phyloP scores from a whole-genome alignment of 2,113 vertebrate genomes.

The Rhodinocichla rosea region DNA sequence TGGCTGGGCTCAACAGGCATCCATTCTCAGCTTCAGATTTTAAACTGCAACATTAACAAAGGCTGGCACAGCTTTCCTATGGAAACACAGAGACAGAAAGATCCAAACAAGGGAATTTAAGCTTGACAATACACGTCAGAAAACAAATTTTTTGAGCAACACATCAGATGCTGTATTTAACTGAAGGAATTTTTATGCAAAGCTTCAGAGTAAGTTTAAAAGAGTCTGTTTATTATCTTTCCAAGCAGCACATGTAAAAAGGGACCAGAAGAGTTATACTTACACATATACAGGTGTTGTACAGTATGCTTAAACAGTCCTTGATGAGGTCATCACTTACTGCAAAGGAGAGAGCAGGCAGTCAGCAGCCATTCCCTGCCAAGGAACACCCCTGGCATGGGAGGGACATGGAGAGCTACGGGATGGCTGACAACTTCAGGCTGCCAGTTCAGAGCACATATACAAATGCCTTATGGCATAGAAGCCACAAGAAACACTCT shows the following conservation, averaged over 20 bases:
- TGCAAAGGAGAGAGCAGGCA: slow-evolving; percentile 66
- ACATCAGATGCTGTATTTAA: not conserved
- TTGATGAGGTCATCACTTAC: slow-evolving; percentile 95
- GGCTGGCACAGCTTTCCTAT: not conserved
- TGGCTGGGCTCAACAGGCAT: not conserved
- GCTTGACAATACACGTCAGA: not conserved
- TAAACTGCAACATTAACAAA: not conserved
- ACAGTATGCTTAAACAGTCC: slow-evolving; percentile 93
- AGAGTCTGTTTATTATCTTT: not conserved
- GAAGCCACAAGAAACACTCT: not conserved
- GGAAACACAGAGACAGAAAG: not conserved
- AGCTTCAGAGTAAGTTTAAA: not conserved
- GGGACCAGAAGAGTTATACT: slow-evolving; percentile 55
- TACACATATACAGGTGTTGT: slow-evolving; percentile 97
- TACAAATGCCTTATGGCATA: not conserved
- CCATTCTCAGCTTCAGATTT: not conserved
- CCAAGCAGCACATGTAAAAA: not conserved
- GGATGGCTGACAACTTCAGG: not conserved
- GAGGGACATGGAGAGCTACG: not conserved
- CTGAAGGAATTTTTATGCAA: not conserved
- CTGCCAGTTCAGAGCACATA: not conserved
- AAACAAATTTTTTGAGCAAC: not conserved
- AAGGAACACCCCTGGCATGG: not conserved
- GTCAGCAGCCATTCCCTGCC: not conserved
- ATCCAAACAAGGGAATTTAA: not conserved